These are phyloP conservation scores for Pogonocichla stellata DNA, from an alignment of 2,113 vertebrate species.

Conservation along the genomic window DNA sequence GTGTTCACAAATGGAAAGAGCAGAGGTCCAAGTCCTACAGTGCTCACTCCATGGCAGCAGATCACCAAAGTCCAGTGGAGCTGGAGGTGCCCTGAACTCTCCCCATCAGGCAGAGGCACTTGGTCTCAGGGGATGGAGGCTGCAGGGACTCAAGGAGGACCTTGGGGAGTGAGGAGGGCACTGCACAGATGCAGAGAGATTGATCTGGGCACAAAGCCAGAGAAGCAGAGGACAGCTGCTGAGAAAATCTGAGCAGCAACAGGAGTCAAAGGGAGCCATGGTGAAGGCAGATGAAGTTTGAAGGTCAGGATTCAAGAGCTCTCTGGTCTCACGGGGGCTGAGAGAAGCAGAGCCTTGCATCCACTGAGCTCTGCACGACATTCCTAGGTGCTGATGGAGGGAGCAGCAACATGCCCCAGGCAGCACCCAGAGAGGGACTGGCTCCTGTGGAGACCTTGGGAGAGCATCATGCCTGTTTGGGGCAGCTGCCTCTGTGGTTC, in stretches of 20 bases:
- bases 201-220: background rate
- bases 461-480: rapidly evolving
- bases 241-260: slow-evolving; percentile 21
- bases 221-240: background rate
- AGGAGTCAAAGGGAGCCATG: background rate
- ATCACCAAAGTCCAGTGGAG: background rate
- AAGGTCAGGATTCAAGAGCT: slow-evolving; percentile 7
- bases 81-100: background rate
- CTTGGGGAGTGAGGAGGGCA: background rate
- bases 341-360: background rate
- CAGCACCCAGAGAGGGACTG: background rate
- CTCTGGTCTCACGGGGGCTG: background rate
- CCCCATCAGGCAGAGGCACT: background rate
- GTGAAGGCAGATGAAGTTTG: background rate
- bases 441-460: background rate
- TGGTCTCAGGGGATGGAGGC: background rate
- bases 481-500: background rate
- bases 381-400: rapidly evolving
- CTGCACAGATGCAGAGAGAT: background rate
- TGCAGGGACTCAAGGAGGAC: background rate
- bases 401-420: background rate
- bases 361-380: rapidly evolving
- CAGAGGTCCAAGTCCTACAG: background rate
- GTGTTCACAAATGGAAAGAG: background rate
- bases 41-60: background rate